Evolutionary conservation across 2,797 vertebrate genomes (phyloP).

Genomic region (Eulemur mongoz): DNA sequence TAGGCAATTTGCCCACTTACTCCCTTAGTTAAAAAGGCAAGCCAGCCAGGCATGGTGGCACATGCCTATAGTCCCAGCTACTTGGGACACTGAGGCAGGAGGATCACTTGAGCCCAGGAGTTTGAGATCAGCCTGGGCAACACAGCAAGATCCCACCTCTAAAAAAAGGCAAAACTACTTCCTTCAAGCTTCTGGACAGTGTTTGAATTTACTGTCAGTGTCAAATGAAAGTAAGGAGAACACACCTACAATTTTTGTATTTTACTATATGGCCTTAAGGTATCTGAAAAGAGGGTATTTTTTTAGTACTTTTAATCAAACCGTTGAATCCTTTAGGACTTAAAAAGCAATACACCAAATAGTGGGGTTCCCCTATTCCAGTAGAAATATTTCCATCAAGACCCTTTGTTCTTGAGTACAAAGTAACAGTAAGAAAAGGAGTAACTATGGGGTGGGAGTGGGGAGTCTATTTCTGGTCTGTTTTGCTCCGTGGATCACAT

Average conservation of each 20-base stretch:
- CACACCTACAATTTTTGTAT: not conserved
- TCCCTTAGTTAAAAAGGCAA: slow-evolving; percentile 27
- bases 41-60: not conserved
- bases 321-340: not conserved
- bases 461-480: not conserved
- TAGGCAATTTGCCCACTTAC: not conserved
- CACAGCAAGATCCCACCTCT: not conserved
- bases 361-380: not conserved
- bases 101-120: not conserved
- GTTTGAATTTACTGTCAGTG: not conserved
- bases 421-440: not conserved
- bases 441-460: too few relatives aligned
- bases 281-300: not conserved
- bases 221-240: slow-evolving; percentile 25
- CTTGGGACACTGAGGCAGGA: not conserved
- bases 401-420: slow-evolving; percentile 18
- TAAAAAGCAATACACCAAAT: not conserved
- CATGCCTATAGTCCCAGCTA: not conserved
- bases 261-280: not conserved
- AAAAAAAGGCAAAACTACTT: not conserved
- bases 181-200: not conserved
- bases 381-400: not conserved
- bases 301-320: slow-evolving; percentile 28
- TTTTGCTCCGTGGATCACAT: not conserved
- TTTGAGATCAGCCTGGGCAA: not conserved